Evolutionary conservation across 2,888 invertebrate genomes (phyloP).

Genomic region (Pyrocoelia pectoralis): DNA sequence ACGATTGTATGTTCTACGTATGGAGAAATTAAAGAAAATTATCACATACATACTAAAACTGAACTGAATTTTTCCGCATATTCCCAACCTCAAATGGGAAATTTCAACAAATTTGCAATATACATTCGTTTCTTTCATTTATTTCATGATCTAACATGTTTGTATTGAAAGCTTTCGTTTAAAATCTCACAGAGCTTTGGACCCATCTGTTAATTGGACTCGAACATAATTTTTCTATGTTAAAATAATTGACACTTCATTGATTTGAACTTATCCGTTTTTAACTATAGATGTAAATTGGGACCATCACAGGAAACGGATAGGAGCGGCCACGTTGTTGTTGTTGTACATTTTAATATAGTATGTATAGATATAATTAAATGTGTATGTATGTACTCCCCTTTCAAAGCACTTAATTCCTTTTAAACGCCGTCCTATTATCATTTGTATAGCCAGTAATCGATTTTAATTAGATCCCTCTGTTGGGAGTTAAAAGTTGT

Average conservation of each 20-base stretch:
- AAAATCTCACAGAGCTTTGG: no score
- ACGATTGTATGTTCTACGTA: no score
- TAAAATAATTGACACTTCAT: neutral
- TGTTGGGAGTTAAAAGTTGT: constrained; percentile 33
- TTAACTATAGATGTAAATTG: constrained; percentile 33
- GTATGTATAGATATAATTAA: constrained; percentile 37
- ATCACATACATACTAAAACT: no score
- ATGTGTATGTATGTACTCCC: constrained; percentile 29
- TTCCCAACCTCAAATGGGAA: no score
- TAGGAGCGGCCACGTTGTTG: constrained; percentile 36
- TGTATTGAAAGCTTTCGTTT: no score
- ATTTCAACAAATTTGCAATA: no score
- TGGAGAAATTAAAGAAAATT: no score
- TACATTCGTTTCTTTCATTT: no score
- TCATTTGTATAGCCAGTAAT: constrained; percentile 27
- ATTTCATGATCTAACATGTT: no score
- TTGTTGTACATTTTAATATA: constrained; percentile 30
- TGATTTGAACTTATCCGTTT: neutral
- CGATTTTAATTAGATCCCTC: constrained; percentile 36
- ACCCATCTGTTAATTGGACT: no score
- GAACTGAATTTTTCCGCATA: no score
- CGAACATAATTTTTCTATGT: no score
- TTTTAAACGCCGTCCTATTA: constrained; percentile 32
- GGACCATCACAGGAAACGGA: constrained; percentile 40
- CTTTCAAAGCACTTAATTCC: constrained; percentile 36